Percentiles rank a stretch among this genome's conserved stretches.
phyloP scores from a whole-genome alignment of 2,888 invertebrate species.

The Mantis religiosa region DNA sequence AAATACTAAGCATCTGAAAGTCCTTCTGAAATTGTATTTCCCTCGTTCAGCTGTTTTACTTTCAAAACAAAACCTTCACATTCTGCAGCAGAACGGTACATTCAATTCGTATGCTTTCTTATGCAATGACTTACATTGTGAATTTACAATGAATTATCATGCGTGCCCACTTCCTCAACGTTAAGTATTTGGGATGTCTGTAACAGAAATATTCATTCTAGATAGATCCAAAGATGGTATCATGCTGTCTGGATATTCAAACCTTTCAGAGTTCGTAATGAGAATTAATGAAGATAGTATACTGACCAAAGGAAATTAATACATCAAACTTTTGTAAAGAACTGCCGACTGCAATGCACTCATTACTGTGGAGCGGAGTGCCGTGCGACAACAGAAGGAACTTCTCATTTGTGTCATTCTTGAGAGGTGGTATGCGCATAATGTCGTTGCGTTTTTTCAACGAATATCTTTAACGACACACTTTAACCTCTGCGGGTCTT shows the following conservation, averaged over 20 bases:
- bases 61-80: too few species aligned
- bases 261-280: neutral
- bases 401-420: neutral
- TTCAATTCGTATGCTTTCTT: too few species aligned
- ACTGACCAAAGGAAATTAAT: neutral
- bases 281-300: neutral
- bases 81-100: too few species aligned
- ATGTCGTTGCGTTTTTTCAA: neutral
- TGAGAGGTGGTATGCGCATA: neutral
- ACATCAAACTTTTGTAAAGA: neutral
- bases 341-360: neutral
- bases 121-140: too few species aligned
- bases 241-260: neutral
- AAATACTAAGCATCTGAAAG: too few species aligned
- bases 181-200: neutral
- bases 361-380: neutral
- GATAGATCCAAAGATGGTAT: neutral
- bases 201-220: too few species aligned
- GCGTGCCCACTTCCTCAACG: too few species aligned
- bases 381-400: neutral
- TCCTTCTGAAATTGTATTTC: too few species aligned
- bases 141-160: too few species aligned
- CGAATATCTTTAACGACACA: neutral
- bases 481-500: neutral
- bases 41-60: too few species aligned